Percentiles rank a stretch among this genome's conserved stretches.
Evolutionary conservation across 2,888 invertebrate genomes (phyloP).

Genomic region (Diarsia rubi): DNA sequence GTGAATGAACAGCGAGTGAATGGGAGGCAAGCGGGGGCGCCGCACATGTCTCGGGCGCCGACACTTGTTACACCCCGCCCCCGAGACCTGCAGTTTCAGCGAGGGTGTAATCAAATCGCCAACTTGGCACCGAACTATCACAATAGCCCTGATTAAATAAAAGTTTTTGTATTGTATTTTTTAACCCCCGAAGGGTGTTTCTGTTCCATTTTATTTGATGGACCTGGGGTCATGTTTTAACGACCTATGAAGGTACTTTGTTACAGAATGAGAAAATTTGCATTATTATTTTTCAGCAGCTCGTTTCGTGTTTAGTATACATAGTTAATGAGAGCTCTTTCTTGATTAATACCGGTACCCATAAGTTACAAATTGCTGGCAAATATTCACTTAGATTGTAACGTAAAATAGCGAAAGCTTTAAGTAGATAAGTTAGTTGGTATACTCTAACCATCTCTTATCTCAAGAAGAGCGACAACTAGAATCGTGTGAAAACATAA

Average conservation of each 20-base stretch:
- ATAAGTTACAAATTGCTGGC: neutral
- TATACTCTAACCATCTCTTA: constrained; percentile 7
- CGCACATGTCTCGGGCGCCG: constrained; percentile 77
- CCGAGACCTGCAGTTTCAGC: constrained; percentile 73
- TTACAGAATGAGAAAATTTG: neutral
- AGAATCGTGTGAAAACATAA: constrained; percentile 50
- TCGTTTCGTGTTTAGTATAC: neutral
- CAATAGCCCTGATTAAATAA: constrained; percentile 81
- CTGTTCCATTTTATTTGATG: constrained; percentile 9
- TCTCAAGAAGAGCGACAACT: too few relatives aligned
- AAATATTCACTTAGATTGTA: neutral
- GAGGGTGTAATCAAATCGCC: constrained; percentile 85
- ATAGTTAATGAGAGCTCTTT: neutral
- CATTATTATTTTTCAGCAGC: neutral
- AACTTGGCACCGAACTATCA: constrained; percentile 74
- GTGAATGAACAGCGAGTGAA: constrained; percentile 69
- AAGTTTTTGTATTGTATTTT: constrained; percentile 66
- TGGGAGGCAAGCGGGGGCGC: constrained; percentile 75
- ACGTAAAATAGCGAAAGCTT: neutral
- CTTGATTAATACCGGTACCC: too few relatives aligned
- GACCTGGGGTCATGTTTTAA: neutral
- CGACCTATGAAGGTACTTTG: neutral
- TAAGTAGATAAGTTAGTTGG: neutral
- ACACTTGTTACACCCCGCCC: constrained; percentile 89
- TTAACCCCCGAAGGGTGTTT: constrained; percentile 19